These are phyloP conservation scores for Heliconius sara DNA, from an alignment of 2,888 invertebrate genomes.

Conservation along the genomic window DNA sequence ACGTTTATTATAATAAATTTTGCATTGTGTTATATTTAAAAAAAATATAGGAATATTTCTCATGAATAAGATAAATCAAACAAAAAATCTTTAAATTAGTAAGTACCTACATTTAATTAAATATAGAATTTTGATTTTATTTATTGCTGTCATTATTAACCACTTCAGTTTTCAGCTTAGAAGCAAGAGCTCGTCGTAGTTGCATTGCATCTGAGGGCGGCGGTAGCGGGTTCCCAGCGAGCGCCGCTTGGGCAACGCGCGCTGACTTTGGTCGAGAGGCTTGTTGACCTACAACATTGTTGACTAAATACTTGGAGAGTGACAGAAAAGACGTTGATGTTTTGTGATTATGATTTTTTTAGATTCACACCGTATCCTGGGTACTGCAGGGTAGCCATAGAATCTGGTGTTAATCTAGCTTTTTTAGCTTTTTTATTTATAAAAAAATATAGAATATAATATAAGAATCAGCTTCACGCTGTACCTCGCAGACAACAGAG, in stretches of 20 bases:
- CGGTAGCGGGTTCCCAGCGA: slow-evolving; percentile 80
- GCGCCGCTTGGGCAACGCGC: slow-evolving; percentile 87
- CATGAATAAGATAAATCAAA: slow-evolving; percentile 4
- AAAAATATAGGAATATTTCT: neutral
- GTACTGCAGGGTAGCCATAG: too few species aligned
- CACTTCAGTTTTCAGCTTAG: slow-evolving; percentile 93
- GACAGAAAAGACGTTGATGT: too few species aligned
- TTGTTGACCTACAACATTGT: slow-evolving; percentile 64
- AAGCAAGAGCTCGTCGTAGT: slow-evolving; percentile 92
- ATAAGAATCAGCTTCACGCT: too few species aligned
- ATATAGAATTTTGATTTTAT: neutral
- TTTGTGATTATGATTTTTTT: too few species aligned
- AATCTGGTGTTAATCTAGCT: too few species aligned
- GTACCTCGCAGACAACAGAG: too few species aligned
- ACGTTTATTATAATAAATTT: neutral
- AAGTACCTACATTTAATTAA: neutral
- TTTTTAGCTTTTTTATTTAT: too few species aligned
- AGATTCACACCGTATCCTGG: too few species aligned
- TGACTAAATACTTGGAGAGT: neutral
- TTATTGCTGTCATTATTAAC: slow-evolving; percentile 80
- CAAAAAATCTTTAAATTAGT: neutral
- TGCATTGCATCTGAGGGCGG: slow-evolving; percentile 87
- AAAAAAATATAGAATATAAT: too few species aligned
- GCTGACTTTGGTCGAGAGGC: slow-evolving; percentile 88
- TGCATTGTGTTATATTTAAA: neutral